Base-by-base conservation (phyloP, 2,888 invertebrate genomes). In the Zaprionus bogoriensis region DNA sequence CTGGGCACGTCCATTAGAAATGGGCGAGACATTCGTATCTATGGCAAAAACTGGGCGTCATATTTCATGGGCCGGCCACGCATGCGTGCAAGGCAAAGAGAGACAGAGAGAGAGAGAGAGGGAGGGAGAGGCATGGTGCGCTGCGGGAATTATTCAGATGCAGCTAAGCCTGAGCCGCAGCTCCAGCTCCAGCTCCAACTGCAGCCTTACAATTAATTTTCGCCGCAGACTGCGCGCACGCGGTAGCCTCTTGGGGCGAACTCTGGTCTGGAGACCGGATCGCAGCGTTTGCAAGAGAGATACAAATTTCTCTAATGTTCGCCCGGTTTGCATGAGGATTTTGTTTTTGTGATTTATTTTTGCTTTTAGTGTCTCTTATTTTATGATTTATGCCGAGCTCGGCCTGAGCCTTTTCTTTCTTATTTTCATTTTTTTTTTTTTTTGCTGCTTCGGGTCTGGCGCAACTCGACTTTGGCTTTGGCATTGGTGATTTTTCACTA, bases 281-380 rank as follows among this genome's bases (percentile, higher is more conserved):
- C 65, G 51, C n/a, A n/a, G n/a, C n/a, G 41, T 14, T 25, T 55
- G 10, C 5, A 14, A 5, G 4, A 30, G 47, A 5, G 23, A 45
- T 44, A 47, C 62, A 66, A 72, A 65, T 79, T 80, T 79, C 77
- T 67, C 80, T 83, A 80, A 79, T 83, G 67, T 42, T 50, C 63
- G 62, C 74, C 74, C 65, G 74, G 84, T 67, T 81, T 59, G 32
- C 47, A 53, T 55, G 42, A 19, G 19, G 44, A 48, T 50, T 51
- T 46, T n/a, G n/a, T 52, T 50, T 46, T 60, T 47, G 67, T 82
- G 81, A 85, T 82, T 82, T 82, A 85, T 82, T 77, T 86, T 83
- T 69, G 76, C 79, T 82, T 82, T 82, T 79, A 82, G 86, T 83
- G 79, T 67, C 77, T 79, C 74, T 86, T 79, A 72, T 77, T 83